A percentile compares a stretch with the other conserved stretches of the same genome.
These are phyloP conservation scores for Agonopterix subpropinquella DNA, from an alignment of 2,888 invertebrate species.

Conservation along the genomic window DNA sequence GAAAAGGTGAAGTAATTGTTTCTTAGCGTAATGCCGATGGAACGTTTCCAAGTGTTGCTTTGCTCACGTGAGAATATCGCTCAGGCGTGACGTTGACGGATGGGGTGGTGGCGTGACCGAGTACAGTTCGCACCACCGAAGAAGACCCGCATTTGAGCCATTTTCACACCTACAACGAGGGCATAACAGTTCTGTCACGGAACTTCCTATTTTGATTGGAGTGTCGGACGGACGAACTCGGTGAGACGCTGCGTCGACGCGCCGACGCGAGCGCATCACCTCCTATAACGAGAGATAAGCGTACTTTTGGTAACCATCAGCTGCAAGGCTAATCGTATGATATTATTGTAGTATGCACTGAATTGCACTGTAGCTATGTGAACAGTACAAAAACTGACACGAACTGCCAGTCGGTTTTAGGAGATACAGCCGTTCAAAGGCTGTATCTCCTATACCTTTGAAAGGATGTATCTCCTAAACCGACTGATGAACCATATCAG, in stretches of 20 bases:
- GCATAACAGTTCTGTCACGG: too few species aligned
- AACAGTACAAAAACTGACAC: too few species aligned
- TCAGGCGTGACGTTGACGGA: slow-evolving; percentile 52
- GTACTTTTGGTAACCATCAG: too few species aligned
- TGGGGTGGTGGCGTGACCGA: slow-evolving; percentile 34
- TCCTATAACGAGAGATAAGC: not conserved
- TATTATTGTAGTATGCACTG: too few species aligned
- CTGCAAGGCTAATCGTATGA: not conserved
- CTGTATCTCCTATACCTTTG: too few species aligned
- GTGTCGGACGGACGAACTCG: slow-evolving; percentile 20
- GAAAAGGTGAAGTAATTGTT: slow-evolving; percentile 42
- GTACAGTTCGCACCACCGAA: slow-evolving; percentile 7
- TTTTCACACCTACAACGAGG: too few species aligned
- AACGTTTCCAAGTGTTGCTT: slow-evolving; percentile 51
- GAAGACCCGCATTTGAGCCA: too few species aligned
- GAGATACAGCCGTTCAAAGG: too few species aligned
- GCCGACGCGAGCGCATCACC: not conserved
- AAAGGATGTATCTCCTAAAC: too few species aligned
- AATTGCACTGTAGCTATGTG: too few species aligned
- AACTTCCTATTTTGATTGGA: slow-evolving; percentile 8
- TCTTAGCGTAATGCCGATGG: slow-evolving; percentile 53
- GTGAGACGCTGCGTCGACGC: slow-evolving; percentile 9
- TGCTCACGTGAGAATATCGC: slow-evolving; percentile 52
- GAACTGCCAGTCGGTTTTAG: too few species aligned
- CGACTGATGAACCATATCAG: too few species aligned